Percentiles rank a stretch among this genome's conserved stretches.
Conservation (phyloP, 92 coral and sea anemone species). For the Zoanthus sansibaricus region DNA sequence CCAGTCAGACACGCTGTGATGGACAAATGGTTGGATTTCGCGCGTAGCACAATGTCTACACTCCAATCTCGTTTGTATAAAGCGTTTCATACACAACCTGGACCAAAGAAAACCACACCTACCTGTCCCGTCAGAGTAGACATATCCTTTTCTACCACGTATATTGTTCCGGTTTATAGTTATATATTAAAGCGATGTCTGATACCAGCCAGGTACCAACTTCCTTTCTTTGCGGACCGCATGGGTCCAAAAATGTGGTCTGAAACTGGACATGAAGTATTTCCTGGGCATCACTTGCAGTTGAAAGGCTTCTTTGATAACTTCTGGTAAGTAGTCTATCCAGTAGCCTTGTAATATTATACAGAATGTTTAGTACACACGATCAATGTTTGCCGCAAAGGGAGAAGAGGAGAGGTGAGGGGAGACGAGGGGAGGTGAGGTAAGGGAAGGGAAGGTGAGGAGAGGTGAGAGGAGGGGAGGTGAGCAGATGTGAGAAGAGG, state of each 20-base stretch:
- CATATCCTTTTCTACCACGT: constrained; percentile 11
- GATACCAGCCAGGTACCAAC: constrained; percentile 16
- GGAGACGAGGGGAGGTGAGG: no score
- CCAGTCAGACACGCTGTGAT: constrained; percentile 32
- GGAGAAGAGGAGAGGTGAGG: no score
- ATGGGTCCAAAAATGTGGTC: constrained; percentile 51
- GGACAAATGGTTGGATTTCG: constrained; percentile 39
- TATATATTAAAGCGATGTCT: neutral
- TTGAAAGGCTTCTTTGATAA: constrained; percentile 38
- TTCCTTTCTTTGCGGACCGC: constrained; percentile 47
- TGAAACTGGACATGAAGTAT: constrained; percentile 44
- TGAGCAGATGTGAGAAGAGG: no score
- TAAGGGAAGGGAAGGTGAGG: no score
- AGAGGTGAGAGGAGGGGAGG: no score
- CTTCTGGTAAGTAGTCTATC: constrained; percentile 19
- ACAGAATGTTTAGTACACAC: no score
- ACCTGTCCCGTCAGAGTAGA: constrained; percentile 24
- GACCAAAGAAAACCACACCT: constrained; percentile 43
- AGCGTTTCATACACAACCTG: constrained; percentile 31
- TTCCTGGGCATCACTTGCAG: constrained; percentile 61
- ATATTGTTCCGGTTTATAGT: constrained; percentile 29
- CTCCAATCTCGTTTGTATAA: constrained; percentile 39
- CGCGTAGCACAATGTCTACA: constrained; percentile 35
- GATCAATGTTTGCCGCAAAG: no score
- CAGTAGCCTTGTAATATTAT: neutral